phyloP scores from a whole-genome alignment of 2,888 invertebrate genomes.

The Eudasyphora cyanicolor region DNA sequence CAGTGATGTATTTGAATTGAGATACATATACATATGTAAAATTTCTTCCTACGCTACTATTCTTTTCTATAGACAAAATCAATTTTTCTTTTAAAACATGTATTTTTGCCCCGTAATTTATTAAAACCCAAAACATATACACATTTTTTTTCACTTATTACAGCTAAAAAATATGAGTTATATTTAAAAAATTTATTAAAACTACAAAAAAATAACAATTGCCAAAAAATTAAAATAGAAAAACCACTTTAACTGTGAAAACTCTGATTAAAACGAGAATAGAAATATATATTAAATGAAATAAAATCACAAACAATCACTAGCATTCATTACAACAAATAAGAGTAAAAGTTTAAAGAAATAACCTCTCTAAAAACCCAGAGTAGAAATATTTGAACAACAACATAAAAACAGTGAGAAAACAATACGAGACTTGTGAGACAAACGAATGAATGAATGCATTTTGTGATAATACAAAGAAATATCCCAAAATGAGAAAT shows the following conservation, averaged over 20 bases:
- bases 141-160: constrained; percentile 13
- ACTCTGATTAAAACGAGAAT: constrained; percentile 43
- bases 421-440: not conserved
- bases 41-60: constrained; percentile 12
- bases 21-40: not conserved
- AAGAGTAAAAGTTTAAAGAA: not conserved
- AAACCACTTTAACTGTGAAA: constrained; percentile 63
- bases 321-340: not conserved
- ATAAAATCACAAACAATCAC: not conserved
- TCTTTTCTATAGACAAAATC: not conserved
- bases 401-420: not conserved
- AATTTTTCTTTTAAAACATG: not conserved
- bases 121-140: constrained; percentile 10
- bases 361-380: not conserved
- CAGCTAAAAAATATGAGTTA: not conserved
- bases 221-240: constrained; percentile 25
- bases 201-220: not conserved
- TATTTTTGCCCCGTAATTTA: too few relatives aligned
- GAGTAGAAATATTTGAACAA: too few relatives aligned
- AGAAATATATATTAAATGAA: not conserved
- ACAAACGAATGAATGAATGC: not conserved
- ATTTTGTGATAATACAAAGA: constrained; percentile 1
- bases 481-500: not conserved
- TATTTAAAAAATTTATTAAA: not conserved
- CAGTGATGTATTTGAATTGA: constrained; percentile 11